phyloP scores from a whole-genome alignment of 2,113 vertebrate species.

The Anhinga rufa region DNA sequence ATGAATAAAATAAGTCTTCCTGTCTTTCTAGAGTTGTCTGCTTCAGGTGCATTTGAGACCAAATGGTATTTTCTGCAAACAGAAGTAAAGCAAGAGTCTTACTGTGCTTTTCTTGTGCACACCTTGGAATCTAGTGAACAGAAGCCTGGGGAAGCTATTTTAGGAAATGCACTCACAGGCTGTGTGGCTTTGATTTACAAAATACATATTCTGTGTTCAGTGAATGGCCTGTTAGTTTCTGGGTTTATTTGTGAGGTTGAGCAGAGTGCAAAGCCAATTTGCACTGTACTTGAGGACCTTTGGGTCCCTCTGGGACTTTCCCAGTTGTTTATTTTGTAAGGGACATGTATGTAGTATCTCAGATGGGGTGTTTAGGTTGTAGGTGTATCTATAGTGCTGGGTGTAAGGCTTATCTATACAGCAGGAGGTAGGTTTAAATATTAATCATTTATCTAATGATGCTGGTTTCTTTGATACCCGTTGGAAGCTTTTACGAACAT shows the following conservation, averaged over 20 bases:
- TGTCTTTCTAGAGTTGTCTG: conserved; percentile 7
- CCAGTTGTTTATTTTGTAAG: not conserved
- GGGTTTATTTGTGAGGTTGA: not conserved
- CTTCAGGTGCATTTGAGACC: conserved; percentile 54
- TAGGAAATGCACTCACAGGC: not conserved
- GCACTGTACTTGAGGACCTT: not conserved
- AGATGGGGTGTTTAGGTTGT: not conserved
- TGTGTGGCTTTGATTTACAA: not conserved
- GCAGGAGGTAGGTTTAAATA: not conserved
- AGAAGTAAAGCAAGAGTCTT: not conserved
- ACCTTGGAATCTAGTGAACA: not conserved
- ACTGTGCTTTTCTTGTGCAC: not conserved
- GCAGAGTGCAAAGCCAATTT: not conserved
- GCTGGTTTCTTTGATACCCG: not conserved
- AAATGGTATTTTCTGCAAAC: conserved; percentile 57
- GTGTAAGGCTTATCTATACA: not conserved
- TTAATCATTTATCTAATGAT: conserved; percentile 5
- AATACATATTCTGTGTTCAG: not conserved
- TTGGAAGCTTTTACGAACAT: conserved; percentile 42
- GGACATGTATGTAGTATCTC: not conserved
- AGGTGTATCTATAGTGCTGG: not conserved
- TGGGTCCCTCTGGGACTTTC: not conserved
- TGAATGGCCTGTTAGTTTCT: not conserved
- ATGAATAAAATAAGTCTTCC: conserved; percentile 26
- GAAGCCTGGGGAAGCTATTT: not conserved